These are phyloP conservation scores for Aspidiotus destructor DNA, from an alignment of 2,888 invertebrate species.

Conservation along the genomic window DNA sequence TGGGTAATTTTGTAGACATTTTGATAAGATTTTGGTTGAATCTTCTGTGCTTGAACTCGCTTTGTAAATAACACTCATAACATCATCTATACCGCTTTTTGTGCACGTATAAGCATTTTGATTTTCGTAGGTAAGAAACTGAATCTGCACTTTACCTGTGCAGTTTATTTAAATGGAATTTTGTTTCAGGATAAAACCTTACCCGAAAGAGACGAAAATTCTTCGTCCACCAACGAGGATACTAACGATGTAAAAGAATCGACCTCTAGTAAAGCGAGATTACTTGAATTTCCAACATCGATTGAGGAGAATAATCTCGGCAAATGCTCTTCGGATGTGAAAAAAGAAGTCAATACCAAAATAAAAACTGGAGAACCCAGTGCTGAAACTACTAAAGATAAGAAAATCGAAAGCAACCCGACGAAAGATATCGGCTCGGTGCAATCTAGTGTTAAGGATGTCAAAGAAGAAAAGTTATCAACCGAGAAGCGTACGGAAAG, in stretches of 20 bases:
- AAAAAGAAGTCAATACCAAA: slow-evolving; percentile 17
- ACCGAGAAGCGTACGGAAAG: neutral
- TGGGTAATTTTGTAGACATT: too few relatives aligned
- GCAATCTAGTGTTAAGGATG: slow-evolving; percentile 6
- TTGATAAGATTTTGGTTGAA: too few relatives aligned
- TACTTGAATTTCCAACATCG: slow-evolving; percentile 5
- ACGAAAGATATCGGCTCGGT: slow-evolving; percentile 6
- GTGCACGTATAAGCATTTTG: neutral
- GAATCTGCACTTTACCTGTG: neutral
- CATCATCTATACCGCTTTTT: neutral
- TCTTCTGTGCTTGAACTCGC: neutral
- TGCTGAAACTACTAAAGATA: slow-evolving; percentile 23
- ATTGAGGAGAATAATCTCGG: slow-evolving; percentile 7
- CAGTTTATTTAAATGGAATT: slow-evolving; percentile 5
- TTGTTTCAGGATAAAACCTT: slow-evolving; percentile 34
- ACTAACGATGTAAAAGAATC: slow-evolving; percentile 27
- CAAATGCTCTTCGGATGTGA: slow-evolving; percentile 1
- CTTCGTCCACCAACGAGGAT: slow-evolving; percentile 35
- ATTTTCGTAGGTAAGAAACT: neutral
- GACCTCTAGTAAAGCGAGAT: slow-evolving; percentile 18
- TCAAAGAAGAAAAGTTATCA: slow-evolving; percentile 11
- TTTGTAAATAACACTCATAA: neutral
- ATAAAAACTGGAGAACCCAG: neutral
- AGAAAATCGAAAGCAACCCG: slow-evolving; percentile 10
- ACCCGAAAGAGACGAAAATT: slow-evolving; percentile 29